A percentile compares a stretch with the other conserved stretches of the same genome.
phyloP scores from a whole-genome alignment of 2,888 invertebrate genomes.

The Neocrepidodera transversa region DNA sequence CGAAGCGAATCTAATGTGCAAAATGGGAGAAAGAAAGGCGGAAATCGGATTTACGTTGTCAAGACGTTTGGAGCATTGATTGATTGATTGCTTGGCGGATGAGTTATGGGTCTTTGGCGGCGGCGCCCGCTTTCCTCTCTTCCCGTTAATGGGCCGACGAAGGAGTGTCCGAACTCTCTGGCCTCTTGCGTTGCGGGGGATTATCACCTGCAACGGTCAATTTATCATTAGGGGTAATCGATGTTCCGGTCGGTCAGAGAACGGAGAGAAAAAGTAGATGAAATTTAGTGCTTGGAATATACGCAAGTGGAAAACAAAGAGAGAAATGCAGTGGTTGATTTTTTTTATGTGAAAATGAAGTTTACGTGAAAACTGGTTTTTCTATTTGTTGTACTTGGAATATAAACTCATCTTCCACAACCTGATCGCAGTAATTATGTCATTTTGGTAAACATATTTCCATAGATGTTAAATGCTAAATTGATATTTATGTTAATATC shows the following conservation, averaged over 20 bases:
- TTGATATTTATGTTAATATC: too few species aligned
- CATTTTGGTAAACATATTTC: too few species aligned
- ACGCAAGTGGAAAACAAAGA: too few species aligned
- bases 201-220: constrained; percentile 50
- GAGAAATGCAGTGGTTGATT: too few species aligned
- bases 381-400: too few species aligned
- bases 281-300: too few species aligned
- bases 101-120: constrained; percentile 55
- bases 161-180: constrained; percentile 51
- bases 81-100: constrained; percentile 59
- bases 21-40: constrained; percentile 41
- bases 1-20: constrained; percentile 23
- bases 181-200: constrained; percentile 44
- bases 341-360: too few species aligned
- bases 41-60: constrained; percentile 60
- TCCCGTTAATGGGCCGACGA: constrained; percentile 53
- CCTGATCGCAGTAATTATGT: too few species aligned
- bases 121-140: constrained; percentile 45
- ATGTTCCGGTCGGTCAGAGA: background rate
- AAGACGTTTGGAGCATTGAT: constrained; percentile 57
- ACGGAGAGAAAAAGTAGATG: too few species aligned
- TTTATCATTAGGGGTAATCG: constrained; percentile 44
- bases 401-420: too few species aligned
- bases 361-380: too few species aligned
- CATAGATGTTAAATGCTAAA: too few species aligned